Conservation (phyloP, 2,797 vertebrate species). For the Gallinago nigripennis region DNA sequence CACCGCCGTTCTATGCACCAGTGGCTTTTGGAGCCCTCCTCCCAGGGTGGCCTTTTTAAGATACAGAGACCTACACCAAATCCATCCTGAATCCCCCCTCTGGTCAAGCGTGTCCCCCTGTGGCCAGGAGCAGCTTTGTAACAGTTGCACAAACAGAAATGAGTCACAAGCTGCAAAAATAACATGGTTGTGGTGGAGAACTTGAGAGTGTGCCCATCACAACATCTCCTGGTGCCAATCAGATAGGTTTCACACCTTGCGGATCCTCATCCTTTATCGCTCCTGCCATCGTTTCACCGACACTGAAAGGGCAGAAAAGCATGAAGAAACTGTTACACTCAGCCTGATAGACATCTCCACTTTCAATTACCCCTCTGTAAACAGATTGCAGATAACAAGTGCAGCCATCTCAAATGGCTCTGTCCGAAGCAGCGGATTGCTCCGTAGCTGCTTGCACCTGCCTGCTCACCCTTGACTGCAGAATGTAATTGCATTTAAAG, state of each 20-base stretch:
- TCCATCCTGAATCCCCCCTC: not conserved
- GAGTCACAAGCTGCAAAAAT: conserved; percentile 3
- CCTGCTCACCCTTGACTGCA: not conserved
- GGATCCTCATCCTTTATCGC: not conserved
- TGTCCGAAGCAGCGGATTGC: not conserved
- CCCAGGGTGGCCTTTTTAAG: not conserved
- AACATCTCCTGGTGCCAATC: not conserved
- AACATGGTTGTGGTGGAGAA: not conserved
- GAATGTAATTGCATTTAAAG: not conserved
- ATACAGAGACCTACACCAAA: not conserved
- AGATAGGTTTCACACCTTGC: conserved; percentile 41
- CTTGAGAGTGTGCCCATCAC: not conserved
- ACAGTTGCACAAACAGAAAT: not conserved
- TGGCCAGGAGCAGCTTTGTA: not conserved
- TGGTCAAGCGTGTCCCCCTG: fast-evolving
- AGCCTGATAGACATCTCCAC: conserved; percentile 34
- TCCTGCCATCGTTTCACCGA: not conserved
- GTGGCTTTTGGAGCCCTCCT: not conserved
- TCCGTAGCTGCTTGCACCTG: not conserved
- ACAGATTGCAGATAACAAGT: conserved; percentile 38
- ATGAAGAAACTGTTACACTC: conserved; percentile 35
- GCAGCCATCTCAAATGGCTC: conserved; percentile 10
- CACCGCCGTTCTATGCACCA: not conserved
- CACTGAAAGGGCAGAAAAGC: conserved; percentile 27
- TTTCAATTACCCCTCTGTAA: conserved; percentile 48